phyloP scores from a whole-genome alignment of 2,797 vertebrate genomes.

The Siniperca undulata region DNA sequence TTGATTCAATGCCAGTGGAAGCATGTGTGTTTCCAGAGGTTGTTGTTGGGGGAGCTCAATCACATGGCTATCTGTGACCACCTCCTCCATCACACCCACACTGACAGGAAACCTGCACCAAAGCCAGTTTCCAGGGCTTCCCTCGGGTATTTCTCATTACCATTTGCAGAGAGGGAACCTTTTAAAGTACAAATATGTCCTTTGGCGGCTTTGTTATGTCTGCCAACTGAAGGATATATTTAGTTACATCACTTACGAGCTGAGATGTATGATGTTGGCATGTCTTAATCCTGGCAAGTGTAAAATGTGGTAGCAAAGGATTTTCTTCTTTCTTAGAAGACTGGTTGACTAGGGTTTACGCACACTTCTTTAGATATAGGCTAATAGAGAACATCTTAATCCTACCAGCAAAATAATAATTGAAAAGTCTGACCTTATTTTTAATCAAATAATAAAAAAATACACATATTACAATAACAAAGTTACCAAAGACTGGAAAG shows the following conservation, averaged over 20 bases:
- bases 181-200: constrained; percentile 62
- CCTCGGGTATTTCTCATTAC: constrained; percentile 69
- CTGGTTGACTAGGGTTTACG: neutral
- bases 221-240: constrained; percentile 46
- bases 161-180: constrained; percentile 44
- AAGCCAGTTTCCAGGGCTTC: constrained; percentile 62
- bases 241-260: constrained; percentile 22
- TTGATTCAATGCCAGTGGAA: constrained; percentile 52
- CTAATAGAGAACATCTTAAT: neutral
- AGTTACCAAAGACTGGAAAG: neutral
- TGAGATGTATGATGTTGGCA: constrained; percentile 33
- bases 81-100: constrained; percentile 60
- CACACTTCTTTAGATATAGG: neutral
- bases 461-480: neutral
- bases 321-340: neutral
- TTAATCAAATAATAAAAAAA: neutral
- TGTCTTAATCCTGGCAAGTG: constrained; percentile 32
- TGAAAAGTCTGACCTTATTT: neutral
- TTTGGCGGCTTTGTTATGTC: constrained; percentile 31
- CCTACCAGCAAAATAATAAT: neutral
- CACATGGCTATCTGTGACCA: constrained; percentile 47
- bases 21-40: constrained; percentile 45
- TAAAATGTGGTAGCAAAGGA: constrained; percentile 7
- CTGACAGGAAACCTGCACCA: constrained; percentile 40
- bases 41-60: constrained; percentile 12